Base-by-base conservation (phyloP, 1,140 invertebrate genomes). In the Druon quercuslanigerum region DNA sequence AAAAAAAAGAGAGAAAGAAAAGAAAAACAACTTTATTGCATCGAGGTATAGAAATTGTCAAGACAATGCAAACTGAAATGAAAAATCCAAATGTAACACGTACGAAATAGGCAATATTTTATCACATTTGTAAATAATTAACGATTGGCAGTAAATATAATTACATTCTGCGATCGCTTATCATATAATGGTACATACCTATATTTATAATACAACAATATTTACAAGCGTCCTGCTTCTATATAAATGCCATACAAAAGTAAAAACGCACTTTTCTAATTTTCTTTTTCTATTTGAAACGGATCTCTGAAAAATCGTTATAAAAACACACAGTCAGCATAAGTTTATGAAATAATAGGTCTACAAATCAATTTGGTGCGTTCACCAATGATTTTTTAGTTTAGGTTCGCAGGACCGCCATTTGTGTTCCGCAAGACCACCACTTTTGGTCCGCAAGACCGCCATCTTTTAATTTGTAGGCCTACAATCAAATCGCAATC, bases 91-190 rank as follows among this genome's bases (percentile, higher is more conserved):
- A 74, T 12, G 75, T 76, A 78, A 66, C 50, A 51, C 60, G 72
- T 46, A 77, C 76, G 19, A 74, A 50, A 60, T 74, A 66, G 50
- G 40, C 77, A 77, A 71, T 78, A 76, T 51, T 78, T 83, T 77
- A 88, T 87, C 86, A 87, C 85, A 88, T 86, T 84, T 82, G 80
- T 60, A 84, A 84, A 87, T 85, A 84, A 87, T 85, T 76, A 78
- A 80, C 76, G 78, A 82, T 79, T 78, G 77, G 74, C 75, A 71
- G 72, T 51, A 13, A 77, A 75, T 66, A 81, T 70, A 80, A 72
- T 79, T 78, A 25, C 80, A 83, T 84, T 75, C 66, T 71, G 82
- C 66, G 56, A 74, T 79, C 75, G 66, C 66, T 71, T 73, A 9
- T 51, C 9, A 71, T 57, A 51, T 46, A 17, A 50, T 81, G 33